Evolutionary conservation across 2,113 vertebrate genomes (phyloP).

Genomic region (Astur gentilis): DNA sequence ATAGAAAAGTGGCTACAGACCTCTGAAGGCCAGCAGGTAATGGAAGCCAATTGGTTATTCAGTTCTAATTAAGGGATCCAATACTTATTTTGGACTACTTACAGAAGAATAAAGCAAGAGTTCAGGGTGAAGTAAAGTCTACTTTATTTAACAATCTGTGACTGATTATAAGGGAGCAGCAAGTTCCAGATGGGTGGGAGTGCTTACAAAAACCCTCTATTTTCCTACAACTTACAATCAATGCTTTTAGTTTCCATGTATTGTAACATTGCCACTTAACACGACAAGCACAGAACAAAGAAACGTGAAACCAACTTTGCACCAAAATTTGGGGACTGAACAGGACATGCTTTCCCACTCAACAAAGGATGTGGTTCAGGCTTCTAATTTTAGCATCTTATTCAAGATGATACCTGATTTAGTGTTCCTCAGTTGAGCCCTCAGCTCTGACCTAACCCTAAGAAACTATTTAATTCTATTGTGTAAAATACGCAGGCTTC

Average conservation of each 20-base stretch:
- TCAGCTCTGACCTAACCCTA: neutral
- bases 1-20: conserved; percentile 10
- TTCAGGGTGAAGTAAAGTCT: conserved; percentile 33
- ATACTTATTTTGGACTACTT: conserved; percentile 44
- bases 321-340: conserved; percentile 22
- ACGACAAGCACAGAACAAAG: conserved; percentile 12
- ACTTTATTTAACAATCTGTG: conserved; percentile 59
- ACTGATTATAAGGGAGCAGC: conserved; percentile 63
- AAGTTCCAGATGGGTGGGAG: conserved; percentile 63
- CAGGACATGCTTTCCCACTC: neutral
- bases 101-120: conserved; percentile 25
- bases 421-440: neutral
- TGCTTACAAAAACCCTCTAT: conserved; percentile 36
- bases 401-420: neutral
- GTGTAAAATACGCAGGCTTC: neutral
- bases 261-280: conserved; percentile 18
- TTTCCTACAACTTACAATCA: conserved; percentile 49
- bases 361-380: neutral
- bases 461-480: neutral
- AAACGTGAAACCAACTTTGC: conserved; percentile 3
- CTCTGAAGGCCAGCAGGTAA: conserved; percentile 56
- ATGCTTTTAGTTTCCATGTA: conserved; percentile 20
- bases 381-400: conserved; percentile 39
- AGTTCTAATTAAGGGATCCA: conserved; percentile 49
- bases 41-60: conserved; percentile 56